Evolutionary conservation across 1,140 invertebrate genomes (phyloP), one percentile per base, ranked within the genome.

Genomic region (Dendrolimus kikuchii): DNA sequence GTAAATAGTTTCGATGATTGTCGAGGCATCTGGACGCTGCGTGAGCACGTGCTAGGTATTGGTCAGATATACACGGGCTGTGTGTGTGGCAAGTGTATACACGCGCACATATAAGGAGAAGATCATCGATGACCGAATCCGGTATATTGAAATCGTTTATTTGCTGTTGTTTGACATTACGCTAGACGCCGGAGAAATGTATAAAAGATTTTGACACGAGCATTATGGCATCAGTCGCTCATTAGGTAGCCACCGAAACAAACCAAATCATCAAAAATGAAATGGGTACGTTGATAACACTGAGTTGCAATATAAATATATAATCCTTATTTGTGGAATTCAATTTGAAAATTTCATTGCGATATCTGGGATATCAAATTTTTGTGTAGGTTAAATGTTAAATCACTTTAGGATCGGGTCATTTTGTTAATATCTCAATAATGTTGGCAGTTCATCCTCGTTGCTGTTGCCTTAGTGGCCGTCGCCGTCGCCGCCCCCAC

Each of bases 121-220:
- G 49, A 51, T 51, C 64, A 67, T 68, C 53, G 65, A 66, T 71
- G 67, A 71, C 62, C 68, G 66, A 70, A 77, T 73, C 66, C 64
- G 64, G 66, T 59, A 74, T 77, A 77, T 77, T 64, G 68, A 75
- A 65, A 72, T 67, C 66, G 58, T 57, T 59, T 73, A 56, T 80
- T 73, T 74, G 73, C 64, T 59, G 66, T 61, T 64, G 49, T 79
- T 68, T 79, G 75, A 81, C 62, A 77, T 81, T 79, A 76, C 70
- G 65, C 67, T 78, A 78, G 68, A 66, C 54, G 62, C 51, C 54
- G 59, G 70, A 71, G 76, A 81, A 83, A 81, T 84, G 78, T 86
- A 86, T 86, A 86, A 81, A 86, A 86, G 79, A 79, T 68, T 79
- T 74, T 60, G 79, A 56, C 59, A 50, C 60, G 53, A 71, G 45